A percentile compares a stretch with the other conserved stretches of the same genome.
Evolutionary conservation across 2,113 vertebrate genomes (phyloP).

Genomic region (Laticauda colubrina): DNA sequence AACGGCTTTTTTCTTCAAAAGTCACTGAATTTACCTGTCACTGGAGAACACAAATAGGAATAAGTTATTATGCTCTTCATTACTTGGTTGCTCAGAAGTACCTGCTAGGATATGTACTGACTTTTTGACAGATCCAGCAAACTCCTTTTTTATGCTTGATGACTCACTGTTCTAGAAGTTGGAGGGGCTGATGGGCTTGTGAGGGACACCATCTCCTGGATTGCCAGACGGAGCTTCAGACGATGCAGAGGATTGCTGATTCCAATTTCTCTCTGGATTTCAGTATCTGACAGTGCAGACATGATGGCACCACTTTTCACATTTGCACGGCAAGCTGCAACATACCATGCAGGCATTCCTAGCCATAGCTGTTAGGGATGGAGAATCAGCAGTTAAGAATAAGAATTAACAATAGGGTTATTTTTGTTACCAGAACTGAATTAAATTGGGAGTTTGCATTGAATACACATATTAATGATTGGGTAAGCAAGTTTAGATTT

Average conservation of each 20-base stretch:
- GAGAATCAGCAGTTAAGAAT: conserved; percentile 13
- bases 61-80: not conserved
- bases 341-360: conserved; percentile 98
- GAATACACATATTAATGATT: not conserved
- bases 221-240: conserved; percentile 92
- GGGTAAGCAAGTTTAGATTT: not conserved
- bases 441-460: not conserved
- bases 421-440: not conserved
- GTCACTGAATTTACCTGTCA: not conserved
- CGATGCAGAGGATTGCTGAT: conserved; percentile 97
- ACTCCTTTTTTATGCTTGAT: not conserved
- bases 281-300: conserved; percentile 95
- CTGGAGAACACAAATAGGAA: not conserved
- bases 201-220: conserved; percentile 99
- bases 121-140: not conserved
- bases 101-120: not conserved
- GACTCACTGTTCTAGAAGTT: conserved; percentile 96
- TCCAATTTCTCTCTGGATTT: conserved; percentile 98
- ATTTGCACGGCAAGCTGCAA: conserved; percentile 94
- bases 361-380: conserved; percentile 83
- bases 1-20: not conserved
- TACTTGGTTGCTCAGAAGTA: not conserved
- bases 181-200: conserved; percentile 97
- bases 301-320: conserved; percentile 99
- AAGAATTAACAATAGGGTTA: not conserved